These are phyloP conservation scores for Coptodon bakossiorum DNA, from an alignment of 2,113 vertebrate genomes.

Conservation along the genomic window DNA sequence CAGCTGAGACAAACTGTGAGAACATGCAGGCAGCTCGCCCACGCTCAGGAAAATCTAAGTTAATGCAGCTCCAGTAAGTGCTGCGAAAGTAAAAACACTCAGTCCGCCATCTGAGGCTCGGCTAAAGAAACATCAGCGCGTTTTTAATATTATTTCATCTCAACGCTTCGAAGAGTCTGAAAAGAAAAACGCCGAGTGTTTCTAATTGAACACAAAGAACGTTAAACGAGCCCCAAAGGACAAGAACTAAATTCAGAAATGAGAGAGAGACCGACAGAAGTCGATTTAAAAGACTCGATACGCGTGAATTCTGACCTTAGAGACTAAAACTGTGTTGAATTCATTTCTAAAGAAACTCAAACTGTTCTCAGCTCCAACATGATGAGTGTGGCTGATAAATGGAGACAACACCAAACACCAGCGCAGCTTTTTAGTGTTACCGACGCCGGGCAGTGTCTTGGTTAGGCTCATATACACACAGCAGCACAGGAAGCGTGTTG, in stretches of 20 bases:
- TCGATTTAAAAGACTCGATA: neutral
- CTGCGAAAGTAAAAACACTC: neutral
- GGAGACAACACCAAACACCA: neutral
- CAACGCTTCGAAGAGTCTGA: neutral
- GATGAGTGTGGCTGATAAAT: neutral
- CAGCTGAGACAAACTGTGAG: neutral
- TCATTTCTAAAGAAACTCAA: neutral
- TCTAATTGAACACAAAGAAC: neutral
- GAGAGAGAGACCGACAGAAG: neutral
- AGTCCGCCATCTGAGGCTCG: neutral
- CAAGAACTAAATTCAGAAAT: neutral
- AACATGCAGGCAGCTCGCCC: neutral
- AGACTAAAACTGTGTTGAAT: rapidly evolving
- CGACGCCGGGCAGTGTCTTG: rapidly evolving
- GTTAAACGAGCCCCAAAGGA: neutral
- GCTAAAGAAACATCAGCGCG: neutral
- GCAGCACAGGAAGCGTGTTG: neutral
- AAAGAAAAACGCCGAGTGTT: neutral
- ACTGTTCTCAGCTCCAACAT: neutral
- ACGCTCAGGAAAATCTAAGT: neutral
- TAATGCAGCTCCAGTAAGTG: neutral
- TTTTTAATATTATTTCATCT: neutral
- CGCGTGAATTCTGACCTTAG: neutral
- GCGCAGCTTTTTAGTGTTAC: rapidly evolving
- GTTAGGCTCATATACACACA: rapidly evolving